These are phyloP conservation scores for Gryon sp. DNA, from an alignment of 1,140 invertebrate species.

Conservation along the genomic window DNA sequence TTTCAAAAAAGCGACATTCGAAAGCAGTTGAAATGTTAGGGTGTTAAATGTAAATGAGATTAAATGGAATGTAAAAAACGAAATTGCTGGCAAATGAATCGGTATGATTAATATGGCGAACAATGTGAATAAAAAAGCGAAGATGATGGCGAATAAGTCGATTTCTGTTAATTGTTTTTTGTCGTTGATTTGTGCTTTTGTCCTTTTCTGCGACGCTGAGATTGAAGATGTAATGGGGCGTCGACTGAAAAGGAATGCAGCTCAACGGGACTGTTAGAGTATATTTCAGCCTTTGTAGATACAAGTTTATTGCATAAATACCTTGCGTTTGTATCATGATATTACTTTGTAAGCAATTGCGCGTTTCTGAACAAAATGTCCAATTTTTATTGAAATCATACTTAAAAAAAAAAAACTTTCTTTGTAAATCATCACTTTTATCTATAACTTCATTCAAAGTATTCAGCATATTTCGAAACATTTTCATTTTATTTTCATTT, in stretches of 20 bases:
- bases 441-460: too few species aligned
- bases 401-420: too few species aligned
- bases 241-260: conserved; percentile 50
- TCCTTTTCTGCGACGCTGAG: conserved; percentile 3
- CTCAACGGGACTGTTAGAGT: conserved; percentile 37
- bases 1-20: too few species aligned
- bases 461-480: too few species aligned
- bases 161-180: conserved; percentile 13
- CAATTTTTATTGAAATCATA: too few species aligned
- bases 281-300: conserved; percentile 28
- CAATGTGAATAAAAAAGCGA: conserved; percentile 19
- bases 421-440: too few species aligned
- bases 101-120: conserved; percentile 2
- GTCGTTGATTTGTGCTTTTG: neutral
- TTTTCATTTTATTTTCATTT: too few species aligned
- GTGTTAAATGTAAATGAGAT: conserved; percentile 1
- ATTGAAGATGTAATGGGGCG: conserved; percentile 50
- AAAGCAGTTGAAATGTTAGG: neutral
- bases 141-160: neutral
- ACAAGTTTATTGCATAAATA: conserved; percentile 36
- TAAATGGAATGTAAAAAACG: neutral
- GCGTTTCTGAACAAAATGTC: neutral
- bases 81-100: conserved; percentile 4
- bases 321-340: conserved; percentile 1
- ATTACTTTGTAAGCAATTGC: conserved; percentile 25